Conservation (phyloP, 2,888 invertebrate species). For the Tiliacea aurago region DNA sequence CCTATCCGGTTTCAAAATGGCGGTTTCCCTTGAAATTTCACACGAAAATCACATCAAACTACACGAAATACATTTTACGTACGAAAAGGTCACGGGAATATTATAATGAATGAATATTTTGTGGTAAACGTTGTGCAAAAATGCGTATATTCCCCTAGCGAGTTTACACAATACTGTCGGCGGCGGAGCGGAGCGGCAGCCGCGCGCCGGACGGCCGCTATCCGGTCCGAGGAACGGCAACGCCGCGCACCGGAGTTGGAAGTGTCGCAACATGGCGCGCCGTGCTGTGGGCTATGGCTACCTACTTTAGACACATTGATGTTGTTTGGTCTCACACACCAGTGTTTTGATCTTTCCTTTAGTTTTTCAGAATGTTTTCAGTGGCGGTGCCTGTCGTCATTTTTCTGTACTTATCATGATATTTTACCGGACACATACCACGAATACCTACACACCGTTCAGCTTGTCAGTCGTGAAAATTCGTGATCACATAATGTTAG, state of each 20-base stretch:
- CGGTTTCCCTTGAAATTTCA: slow-evolving; percentile 61
- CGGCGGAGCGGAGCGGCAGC: slow-evolving; percentile 62
- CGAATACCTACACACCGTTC: background rate
- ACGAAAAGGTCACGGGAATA: slow-evolving; percentile 19
- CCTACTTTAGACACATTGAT: slow-evolving; percentile 13
- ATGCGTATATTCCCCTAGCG: slow-evolving; percentile 66
- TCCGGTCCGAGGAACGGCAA: slow-evolving; percentile 71
- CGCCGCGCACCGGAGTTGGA: slow-evolving; percentile 55
- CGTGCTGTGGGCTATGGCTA: background rate
- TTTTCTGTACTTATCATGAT: background rate
- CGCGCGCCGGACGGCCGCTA: slow-evolving; percentile 67
- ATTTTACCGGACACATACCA: background rate
- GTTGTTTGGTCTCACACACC: no score
- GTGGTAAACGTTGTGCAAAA: slow-evolving; percentile 54
- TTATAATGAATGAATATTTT: slow-evolving; percentile 36
- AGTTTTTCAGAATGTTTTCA: background rate
- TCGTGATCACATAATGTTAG: background rate
- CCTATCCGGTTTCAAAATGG: slow-evolving; percentile 66
- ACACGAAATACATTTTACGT: slow-evolving; percentile 25
- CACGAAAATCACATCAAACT: slow-evolving; percentile 27
- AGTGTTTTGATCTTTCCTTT: slow-evolving; percentile 2
- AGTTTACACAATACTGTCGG: slow-evolving; percentile 71
- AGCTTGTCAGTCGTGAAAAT: background rate
- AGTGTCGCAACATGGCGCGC: slow-evolving; percentile 65
- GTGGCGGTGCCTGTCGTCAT: background rate